Conservation (phyloP, 2,113 vertebrate genomes). For the Calidris pugnax region DNA sequence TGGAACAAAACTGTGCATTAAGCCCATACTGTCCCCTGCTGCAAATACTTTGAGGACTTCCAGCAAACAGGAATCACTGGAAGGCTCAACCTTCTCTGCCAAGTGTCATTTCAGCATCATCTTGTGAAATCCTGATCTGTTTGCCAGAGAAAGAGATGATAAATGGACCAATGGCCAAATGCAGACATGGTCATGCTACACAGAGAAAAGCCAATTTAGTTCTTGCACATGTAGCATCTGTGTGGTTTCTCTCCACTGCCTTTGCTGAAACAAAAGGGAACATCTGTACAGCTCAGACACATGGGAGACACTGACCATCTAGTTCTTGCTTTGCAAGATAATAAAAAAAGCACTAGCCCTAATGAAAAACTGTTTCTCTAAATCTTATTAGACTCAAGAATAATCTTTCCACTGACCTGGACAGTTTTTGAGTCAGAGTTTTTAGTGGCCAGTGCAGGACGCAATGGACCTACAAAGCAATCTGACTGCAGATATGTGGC, state of each 20-base stretch:
- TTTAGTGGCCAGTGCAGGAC: neutral
- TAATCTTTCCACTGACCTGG: neutral
- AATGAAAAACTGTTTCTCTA: neutral
- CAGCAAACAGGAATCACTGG: neutral
- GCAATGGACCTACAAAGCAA: neutral
- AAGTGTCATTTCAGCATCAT: neutral
- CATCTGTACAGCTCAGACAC: neutral
- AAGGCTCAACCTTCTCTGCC: neutral
- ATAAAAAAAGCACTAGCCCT: neutral
- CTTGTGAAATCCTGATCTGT: neutral
- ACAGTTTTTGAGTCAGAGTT: neutral
- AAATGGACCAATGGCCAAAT: neutral
- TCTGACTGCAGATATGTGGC: neutral
- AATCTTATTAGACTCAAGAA: neutral
- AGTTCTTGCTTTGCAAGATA: neutral
- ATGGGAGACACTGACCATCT: neutral
- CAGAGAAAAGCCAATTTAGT: neutral
- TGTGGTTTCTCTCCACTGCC: neutral
- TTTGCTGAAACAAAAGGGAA: neutral
- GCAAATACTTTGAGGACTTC: neutral
- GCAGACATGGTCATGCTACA: fast-evolving
- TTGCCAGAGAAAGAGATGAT: neutral
- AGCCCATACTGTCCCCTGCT: neutral
- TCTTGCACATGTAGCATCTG: neutral
- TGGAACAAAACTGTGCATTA: neutral